A percentile compares a stretch with the other conserved stretches of the same genome.
These are phyloP conservation scores for Ectemnius continuus DNA, from an alignment of 2,888 invertebrate species.

Conservation along the genomic window DNA sequence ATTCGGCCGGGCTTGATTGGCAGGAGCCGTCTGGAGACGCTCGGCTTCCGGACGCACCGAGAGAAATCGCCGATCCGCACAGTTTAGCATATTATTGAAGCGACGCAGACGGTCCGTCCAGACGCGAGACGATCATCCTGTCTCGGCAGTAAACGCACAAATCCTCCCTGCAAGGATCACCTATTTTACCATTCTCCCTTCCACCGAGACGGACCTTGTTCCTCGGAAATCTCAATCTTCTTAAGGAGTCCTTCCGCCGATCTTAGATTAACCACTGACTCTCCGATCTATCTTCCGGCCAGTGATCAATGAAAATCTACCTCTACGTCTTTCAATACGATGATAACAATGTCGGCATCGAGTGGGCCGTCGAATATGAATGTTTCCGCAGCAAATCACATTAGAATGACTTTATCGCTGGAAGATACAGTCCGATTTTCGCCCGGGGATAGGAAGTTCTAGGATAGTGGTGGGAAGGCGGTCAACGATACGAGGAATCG, in stretches of 20 bases:
- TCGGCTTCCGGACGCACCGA: not conserved
- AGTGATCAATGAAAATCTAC: too few species aligned
- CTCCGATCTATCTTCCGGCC: too few species aligned
- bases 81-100: slow-evolving; percentile 33
- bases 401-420: too few species aligned
- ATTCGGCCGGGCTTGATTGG: not conserved
- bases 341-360: too few species aligned
- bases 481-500: not conserved
- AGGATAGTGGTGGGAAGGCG: not conserved
- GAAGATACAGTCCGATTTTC: not conserved
- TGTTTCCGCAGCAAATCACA: not conserved
- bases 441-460: not conserved
- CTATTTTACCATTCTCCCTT: slow-evolving; percentile 18
- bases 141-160: slow-evolving; percentile 25
- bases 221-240: slow-evolving; percentile 21
- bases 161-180: slow-evolving; percentile 24
- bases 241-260: slow-evolving; percentile 1
- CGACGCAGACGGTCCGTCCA: slow-evolving; percentile 11
- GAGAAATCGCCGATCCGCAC: slow-evolving; percentile 26
- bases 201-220: slow-evolving; percentile 15
- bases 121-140: slow-evolving; percentile 22
- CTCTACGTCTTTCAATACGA: too few species aligned
- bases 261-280: not conserved
- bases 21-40: not conserved
- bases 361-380: too few species aligned